These are phyloP conservation scores for Dasyurus viverrinus DNA, from an alignment of 2,113 vertebrate species.

Conservation along the genomic window DNA sequence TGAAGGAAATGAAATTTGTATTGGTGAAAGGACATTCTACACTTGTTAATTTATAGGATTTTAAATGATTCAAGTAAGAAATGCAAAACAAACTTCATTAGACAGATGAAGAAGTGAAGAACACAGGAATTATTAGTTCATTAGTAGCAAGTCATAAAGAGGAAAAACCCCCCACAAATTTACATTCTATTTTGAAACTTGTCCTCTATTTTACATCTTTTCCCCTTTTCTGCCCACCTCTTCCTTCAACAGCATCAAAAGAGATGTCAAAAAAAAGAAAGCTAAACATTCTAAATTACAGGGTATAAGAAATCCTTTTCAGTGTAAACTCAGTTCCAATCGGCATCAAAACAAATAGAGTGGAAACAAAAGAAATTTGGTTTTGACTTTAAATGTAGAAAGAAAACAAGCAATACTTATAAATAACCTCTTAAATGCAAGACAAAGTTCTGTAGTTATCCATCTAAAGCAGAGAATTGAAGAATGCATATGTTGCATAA, in stretches of 20 bases:
- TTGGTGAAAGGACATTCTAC: background rate
- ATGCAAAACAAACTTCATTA: background rate
- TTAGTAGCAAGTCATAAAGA: background rate
- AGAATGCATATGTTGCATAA: background rate
- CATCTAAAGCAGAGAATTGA: background rate
- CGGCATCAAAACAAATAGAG: slow-evolving; percentile 58
- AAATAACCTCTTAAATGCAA: slow-evolving; percentile 57
- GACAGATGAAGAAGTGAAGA: background rate
- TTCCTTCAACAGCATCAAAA: slow-evolving; percentile 71
- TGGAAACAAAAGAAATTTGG: slow-evolving; percentile 60
- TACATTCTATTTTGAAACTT: background rate
- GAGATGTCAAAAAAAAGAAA: slow-evolving; percentile 71
- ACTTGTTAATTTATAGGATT: background rate
- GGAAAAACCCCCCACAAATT: background rate
- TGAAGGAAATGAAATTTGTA: background rate
- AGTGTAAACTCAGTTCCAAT: slow-evolving; percentile 66
- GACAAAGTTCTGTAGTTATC: background rate
- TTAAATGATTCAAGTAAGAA: background rate
- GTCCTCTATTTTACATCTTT: background rate
- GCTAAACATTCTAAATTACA: slow-evolving; percentile 76
- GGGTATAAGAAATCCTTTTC: slow-evolving; percentile 68
- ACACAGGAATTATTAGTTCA: background rate
- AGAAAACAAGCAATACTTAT: slow-evolving; percentile 29
- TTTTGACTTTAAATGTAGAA: slow-evolving; percentile 56
- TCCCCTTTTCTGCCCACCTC: slow-evolving; percentile 62